Conservation (phyloP, 2,888 invertebrate genomes). For the Neria commutata region DNA sequence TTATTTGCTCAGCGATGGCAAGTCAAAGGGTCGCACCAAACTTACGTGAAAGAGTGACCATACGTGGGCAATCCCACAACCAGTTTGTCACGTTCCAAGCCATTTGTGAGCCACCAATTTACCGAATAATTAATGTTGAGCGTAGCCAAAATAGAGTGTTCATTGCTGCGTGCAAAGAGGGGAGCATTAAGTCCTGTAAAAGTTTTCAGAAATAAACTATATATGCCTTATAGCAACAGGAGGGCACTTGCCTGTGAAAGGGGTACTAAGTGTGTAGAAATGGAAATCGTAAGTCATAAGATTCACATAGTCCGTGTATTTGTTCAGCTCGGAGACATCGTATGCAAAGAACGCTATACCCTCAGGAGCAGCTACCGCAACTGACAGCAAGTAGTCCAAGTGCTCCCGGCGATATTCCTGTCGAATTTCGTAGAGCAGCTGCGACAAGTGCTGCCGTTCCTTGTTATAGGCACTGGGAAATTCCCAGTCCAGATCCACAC, state of each 20-base stretch:
- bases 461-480: conserved; percentile 73
- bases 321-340: conserved; percentile 76
- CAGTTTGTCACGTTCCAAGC: conserved; percentile 78
- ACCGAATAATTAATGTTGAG: conserved; percentile 84
- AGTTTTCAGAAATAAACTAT: neutral
- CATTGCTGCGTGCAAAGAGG: conserved; percentile 68
- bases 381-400: conserved; percentile 69
- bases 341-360: conserved; percentile 78
- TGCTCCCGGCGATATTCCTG: conserved; percentile 69
- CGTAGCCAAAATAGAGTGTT: conserved; percentile 70
- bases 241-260: conserved; percentile 70
- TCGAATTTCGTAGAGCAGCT: conserved; percentile 75
- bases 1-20: neutral
- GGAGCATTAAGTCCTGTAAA: conserved; percentile 79
- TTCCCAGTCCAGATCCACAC: conserved; percentile 80
- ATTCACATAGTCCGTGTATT: conserved; percentile 84
- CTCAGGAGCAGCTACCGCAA: conserved; percentile 81
- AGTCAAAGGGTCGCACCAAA: conserved; percentile 4
- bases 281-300: conserved; percentile 94
- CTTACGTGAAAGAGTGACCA: conserved; percentile 77
- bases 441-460: conserved; percentile 76
- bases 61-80: conserved; percentile 88
- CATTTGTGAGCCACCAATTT: conserved; percentile 76
- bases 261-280: conserved; percentile 75
- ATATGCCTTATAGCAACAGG: neutral